Evolutionary conservation across 23 tunicate species (phyloP).

Genomic region (Aplidium turbinatum): DNA sequence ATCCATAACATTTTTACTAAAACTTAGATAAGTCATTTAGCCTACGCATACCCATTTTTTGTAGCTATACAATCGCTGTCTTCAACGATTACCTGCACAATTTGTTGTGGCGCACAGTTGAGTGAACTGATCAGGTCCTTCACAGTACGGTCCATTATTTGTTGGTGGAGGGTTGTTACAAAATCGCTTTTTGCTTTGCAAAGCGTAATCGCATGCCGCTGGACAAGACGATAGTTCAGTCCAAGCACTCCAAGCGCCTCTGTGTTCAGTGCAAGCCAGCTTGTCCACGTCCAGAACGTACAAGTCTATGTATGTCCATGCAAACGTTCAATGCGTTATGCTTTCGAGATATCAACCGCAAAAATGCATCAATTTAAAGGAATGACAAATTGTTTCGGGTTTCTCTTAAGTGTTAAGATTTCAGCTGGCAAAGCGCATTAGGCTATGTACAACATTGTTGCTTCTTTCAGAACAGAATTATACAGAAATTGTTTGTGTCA

Average conservation of each 20-base stretch:
- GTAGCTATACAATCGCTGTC: not conserved
- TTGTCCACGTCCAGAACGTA: constrained; percentile 30
- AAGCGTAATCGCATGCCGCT: constrained; percentile 62
- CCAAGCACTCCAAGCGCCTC: constrained; percentile 68
- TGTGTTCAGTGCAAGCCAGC: constrained; percentile 31
- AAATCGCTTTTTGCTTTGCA: constrained; percentile 19
- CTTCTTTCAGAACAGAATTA: too few species aligned
- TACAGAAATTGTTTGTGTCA: too few species aligned
- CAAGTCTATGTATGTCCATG: constrained; percentile 20
- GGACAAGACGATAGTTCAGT: constrained; percentile 56
- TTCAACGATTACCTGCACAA: constrained; percentile 40
- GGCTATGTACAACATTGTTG: too few species aligned
- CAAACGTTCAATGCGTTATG: too few species aligned
- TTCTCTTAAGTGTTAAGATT: too few species aligned
- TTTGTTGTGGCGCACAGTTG: constrained; percentile 48
- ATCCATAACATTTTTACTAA: not conserved
- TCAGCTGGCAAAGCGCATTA: too few species aligned
- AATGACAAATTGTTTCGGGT: too few species aligned
- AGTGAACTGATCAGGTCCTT: constrained; percentile 40
- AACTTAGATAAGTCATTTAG: not conserved
- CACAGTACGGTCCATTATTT: constrained; percentile 20
- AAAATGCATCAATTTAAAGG: too few species aligned
- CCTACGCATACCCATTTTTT: not conserved
- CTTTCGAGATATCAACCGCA: too few species aligned
- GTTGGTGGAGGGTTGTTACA: constrained; percentile 53